Evolutionary conservation across 2,888 invertebrate species (phyloP), one percentile per base, ranked within the genome.

Genomic region (Blera fallax): DNA sequence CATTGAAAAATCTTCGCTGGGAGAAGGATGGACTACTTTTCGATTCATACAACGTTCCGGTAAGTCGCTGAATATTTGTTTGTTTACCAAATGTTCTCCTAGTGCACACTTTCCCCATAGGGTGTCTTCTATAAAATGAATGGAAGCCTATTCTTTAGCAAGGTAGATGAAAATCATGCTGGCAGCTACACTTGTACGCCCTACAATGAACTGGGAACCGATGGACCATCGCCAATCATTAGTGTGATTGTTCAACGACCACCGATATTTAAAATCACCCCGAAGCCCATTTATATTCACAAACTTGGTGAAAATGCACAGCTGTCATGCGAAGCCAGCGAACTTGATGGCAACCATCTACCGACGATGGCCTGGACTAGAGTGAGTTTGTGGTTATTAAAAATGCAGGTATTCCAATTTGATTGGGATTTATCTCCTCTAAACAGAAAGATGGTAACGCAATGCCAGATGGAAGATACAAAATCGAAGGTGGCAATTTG

Each of bases 171-270:
- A 90, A 94, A 94, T 6, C 97, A 98, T 92, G 96, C 95, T 87
- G 98, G 98, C 50, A 94, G 95, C 89, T 98, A 98, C 92, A 95
- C 96, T 82, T 98, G 98, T 92, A 97, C 97, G 24, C 98, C 98
- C 54, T 97, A 96, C 93, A 98, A 98, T 92, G 95, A 95, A 87
- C 94, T 98, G 89, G 98, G 98, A 64, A 95, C 96, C 29, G 96
- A 95, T 88, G 97, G 97, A 7, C 94, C 97, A 24, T 98, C 98
- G 69, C 94, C 96, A 34, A 94, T 95, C 60, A 97, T 98, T 92
- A 95, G 95, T 89, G 97, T 97, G 89, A 94, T 96, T 89, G 97
- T 97, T 87, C 95, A 95, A 93, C 95, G 96, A 87, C 97, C 98
- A 40, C 98, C 98, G 21, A 94, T 95, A 88, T 97, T 98, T 91